phyloP scores from a whole-genome alignment of 2,113 vertebrate genomes.

The Salminus brasiliensis region DNA sequence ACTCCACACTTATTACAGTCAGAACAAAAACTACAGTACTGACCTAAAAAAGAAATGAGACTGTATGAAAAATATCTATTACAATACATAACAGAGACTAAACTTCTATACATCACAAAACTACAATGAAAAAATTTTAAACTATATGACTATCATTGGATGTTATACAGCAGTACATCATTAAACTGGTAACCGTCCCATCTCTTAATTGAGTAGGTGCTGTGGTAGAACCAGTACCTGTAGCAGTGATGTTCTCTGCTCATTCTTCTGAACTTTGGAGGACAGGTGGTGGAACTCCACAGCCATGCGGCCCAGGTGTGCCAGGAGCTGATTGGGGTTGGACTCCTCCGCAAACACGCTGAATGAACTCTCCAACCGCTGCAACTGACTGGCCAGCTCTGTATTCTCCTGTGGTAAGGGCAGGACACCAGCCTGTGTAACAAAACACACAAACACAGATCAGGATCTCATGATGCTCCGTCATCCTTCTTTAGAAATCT shows the following conservation, averaged over 20 bases:
- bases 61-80: too few species aligned
- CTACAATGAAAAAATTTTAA: too few species aligned
- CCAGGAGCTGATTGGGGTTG: constrained; percentile 89
- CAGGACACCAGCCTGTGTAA: constrained; percentile 71
- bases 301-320: constrained; percentile 93
- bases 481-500: background rate
- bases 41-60: too few species aligned
- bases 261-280: constrained; percentile 95
- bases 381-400: constrained; percentile 88
- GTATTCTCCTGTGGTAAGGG: constrained; percentile 78
- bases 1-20: background rate
- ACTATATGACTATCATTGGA: too few species aligned
- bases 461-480: background rate
- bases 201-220: too few species aligned
- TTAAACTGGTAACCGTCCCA: too few species aligned
- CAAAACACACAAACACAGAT: constrained; percentile 45
- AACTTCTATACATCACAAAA: too few species aligned
- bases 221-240: constrained; percentile 78
- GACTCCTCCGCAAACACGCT: constrained; percentile 91
- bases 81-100: too few species aligned
- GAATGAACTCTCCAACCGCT: constrained; percentile 90
- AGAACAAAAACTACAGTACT: too few species aligned
- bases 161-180: too few species aligned
- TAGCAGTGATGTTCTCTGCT: constrained; percentile 90
- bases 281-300: constrained; percentile 95